Evolutionary conservation across 2,797 vertebrate species (phyloP).

Genomic region (Hippoglossus hippoglossus): DNA sequence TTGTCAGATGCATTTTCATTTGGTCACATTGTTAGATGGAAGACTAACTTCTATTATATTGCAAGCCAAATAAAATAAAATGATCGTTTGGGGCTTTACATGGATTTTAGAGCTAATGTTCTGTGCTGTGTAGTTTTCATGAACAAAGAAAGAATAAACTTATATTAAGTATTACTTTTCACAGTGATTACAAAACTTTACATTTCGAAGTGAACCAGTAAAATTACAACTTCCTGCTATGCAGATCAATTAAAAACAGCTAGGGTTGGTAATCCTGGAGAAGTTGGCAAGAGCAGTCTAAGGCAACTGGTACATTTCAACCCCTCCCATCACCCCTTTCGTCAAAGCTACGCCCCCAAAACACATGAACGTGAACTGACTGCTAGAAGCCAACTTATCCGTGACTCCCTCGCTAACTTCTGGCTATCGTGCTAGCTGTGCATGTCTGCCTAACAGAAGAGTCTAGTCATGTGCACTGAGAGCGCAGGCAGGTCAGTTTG

Average conservation of each 20-base stretch:
- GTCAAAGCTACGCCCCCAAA: no score
- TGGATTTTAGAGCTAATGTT: slow-evolving; percentile 69
- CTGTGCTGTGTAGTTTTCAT: slow-evolving; percentile 80
- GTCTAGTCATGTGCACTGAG: no score
- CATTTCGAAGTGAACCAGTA: slow-evolving; percentile 75
- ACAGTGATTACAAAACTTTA: slow-evolving; percentile 81
- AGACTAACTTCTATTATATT: not conserved
- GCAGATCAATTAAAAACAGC: not conserved
- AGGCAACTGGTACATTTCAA: no score
- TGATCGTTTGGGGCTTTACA: slow-evolving; percentile 35
- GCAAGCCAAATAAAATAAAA: not conserved
- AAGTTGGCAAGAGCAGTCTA: no score
- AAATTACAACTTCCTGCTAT: slow-evolving; percentile 41
- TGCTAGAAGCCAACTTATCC: no score
- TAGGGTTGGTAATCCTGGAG: no score
- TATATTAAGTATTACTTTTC: slow-evolving; percentile 80
- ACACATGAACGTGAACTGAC: no score
- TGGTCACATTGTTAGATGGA: not conserved
- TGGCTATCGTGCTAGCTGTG: no score
- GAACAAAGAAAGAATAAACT: slow-evolving; percentile 87
- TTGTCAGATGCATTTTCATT: not conserved
- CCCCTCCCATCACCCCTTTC: no score
- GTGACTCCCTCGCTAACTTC: no score
- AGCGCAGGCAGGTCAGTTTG: no score
- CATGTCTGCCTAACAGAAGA: no score